Conservation (phyloP, 2,888 invertebrate species). For the Cryptocephalus primarius region DNA sequence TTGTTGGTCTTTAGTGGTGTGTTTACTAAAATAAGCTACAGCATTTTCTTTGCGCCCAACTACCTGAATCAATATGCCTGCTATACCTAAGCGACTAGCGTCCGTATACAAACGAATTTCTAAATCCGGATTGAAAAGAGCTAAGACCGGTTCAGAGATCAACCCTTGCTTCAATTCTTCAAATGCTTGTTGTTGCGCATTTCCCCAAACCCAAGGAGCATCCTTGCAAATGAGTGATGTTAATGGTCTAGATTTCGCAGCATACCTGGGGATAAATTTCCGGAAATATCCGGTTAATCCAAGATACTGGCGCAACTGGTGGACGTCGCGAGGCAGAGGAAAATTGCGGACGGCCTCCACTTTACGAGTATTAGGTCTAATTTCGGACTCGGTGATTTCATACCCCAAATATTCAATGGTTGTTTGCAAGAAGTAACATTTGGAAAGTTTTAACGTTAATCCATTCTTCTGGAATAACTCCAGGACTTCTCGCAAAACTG, state of each 20-base stretch:
- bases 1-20: conserved; percentile 22
- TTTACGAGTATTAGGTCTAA: not conserved
- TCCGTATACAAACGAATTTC: conserved; percentile 22
- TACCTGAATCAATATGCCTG: conserved; percentile 19
- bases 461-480: not conserved
- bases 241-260: conserved; percentile 11
- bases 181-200: conserved; percentile 1
- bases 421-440: not conserved
- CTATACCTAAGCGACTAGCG: conserved; percentile 17
- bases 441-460: not conserved
- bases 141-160: conserved; percentile 9
- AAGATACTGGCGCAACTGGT: conserved; percentile 1
- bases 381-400: not conserved
- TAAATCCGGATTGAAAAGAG: conserved; percentile 10
- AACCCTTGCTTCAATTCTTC: not conserved
- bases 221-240: conserved; percentile 9
- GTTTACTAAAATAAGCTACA: conserved; percentile 24
- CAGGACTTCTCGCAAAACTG: not conserved
- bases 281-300: conserved; percentile 14
- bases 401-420: not conserved
- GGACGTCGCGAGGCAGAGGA: conserved; percentile 1
- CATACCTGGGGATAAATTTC: conserved; percentile 14
- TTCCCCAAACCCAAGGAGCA: not conserved
- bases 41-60: conserved; percentile 11
- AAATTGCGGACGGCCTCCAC: not conserved